Evolutionary conservation across 2,888 invertebrate genomes (phyloP), one percentile per base, ranked within the genome.

Genomic region (Stenoptilia bipunctidactyla): DNA sequence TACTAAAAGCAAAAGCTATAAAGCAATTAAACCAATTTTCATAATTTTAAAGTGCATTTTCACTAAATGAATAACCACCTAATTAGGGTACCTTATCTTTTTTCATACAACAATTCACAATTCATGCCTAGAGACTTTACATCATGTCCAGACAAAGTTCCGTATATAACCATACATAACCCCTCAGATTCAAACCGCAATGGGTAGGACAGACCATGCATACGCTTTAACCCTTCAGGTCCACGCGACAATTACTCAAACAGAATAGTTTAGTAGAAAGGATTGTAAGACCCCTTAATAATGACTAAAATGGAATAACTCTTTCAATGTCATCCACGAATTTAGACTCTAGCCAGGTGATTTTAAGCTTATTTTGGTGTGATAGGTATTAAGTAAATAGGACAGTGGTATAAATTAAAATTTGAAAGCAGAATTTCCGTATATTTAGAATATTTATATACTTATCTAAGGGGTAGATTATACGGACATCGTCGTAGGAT

Each of bases 191-290:
- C 57, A 56, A 55, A 75, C 76, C 79, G 70, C 77, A 74, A 69
- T 69, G 63, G 63, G 58, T 58, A 66, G 73, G 71, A 71, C 70
- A 69, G 63, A 64, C 66, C 75, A 73, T 75, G 79, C 80, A 79
- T 75, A 79, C 62, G 65, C 73, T 69, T 60, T 73, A 69, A 70
- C 82, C 82, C 82, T 82, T 82, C 83, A 76, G 66, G 79, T 80
- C 82, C 84, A 79, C 60, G 73, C 83, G 75, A 79, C 84, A 84
- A 85, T 85, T 85, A 85, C 84, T 85, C 84, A 85, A 82, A 84
- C 72, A 83, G 84, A 83, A 83, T 83, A 82, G 83, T 82, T 82
- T 80, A 83, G 74, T 77, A 80, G 83, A 83, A 83, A 83, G 83
- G 83, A 83, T 80, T 83, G 75, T 73, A 66, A 73, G 75, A 65